phyloP scores from a whole-genome alignment of 2,888 invertebrate species.

The Scaptodrosophila latifasciaeformis region DNA sequence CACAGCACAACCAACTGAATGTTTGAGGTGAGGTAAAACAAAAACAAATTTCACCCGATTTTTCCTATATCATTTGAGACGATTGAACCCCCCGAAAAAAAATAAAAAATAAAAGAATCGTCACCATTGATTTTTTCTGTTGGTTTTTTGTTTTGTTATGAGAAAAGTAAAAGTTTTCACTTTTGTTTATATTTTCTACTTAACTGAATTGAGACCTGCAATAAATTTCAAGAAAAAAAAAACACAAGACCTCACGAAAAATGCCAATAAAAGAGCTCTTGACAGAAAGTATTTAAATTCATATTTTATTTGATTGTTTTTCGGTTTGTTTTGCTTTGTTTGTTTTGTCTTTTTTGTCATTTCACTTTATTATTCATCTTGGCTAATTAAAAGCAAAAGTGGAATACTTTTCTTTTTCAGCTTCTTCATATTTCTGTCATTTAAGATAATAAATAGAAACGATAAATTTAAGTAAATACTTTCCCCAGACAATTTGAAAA shows the following conservation, averaged over 20 bases:
- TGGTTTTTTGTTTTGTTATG: constrained; percentile 31
- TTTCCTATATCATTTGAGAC: constrained; percentile 6
- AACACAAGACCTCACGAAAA: too few relatives aligned
- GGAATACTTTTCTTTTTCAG: not conserved
- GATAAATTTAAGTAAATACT: too few relatives aligned
- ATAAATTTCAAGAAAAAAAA: too few relatives aligned
- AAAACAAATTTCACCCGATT: not conserved
- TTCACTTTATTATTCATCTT: constrained; percentile 45
- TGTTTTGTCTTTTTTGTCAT: constrained; percentile 5
- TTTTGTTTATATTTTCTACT: constrained; percentile 38
- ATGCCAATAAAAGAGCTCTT: constrained; percentile 16
- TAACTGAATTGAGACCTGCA: too few relatives aligned
- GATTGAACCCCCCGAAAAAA: constrained; percentile 31
- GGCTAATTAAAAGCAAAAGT: constrained; percentile 21
- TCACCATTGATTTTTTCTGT: constrained; percentile 17
- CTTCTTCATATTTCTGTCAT: too few relatives aligned
- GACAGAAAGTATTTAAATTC: too few relatives aligned
- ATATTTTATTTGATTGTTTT: not conserved
- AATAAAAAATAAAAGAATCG: constrained; percentile 37
- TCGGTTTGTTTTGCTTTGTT: too few relatives aligned
- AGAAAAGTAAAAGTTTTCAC: constrained; percentile 63
- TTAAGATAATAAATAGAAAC: too few relatives aligned
- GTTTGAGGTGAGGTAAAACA: too few relatives aligned
- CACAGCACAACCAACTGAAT: constrained; percentile 2
- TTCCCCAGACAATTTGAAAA: too few relatives aligned